Conservation (phyloP, 2,113 vertebrate species). For the Mohoua ochrocephala region DNA sequence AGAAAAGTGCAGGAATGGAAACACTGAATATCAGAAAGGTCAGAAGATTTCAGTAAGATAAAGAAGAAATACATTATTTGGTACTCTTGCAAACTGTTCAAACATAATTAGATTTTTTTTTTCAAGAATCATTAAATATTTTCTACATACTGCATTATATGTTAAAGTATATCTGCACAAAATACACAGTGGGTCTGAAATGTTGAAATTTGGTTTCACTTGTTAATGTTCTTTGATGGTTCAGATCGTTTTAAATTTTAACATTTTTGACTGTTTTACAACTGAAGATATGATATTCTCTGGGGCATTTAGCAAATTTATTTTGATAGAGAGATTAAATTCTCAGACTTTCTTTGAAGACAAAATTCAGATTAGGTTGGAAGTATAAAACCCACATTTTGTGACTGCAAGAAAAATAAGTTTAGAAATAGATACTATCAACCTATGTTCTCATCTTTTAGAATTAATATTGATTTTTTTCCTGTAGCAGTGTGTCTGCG, state of each 20-base stretch:
- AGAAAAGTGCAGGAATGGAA: neutral
- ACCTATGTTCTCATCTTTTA: slow-evolving; percentile 36
- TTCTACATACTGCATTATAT: neutral
- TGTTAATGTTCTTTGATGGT: neutral
- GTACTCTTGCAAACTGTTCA: neutral
- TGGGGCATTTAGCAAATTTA: neutral
- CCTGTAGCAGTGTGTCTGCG: slow-evolving; percentile 10
- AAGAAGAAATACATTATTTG: neutral
- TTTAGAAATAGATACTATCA: neutral
- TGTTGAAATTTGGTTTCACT: neutral
- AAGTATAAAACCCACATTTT: neutral
- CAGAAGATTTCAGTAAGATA: neutral
- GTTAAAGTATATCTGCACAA: neutral
- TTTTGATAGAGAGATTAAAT: neutral
- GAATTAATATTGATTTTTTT: slow-evolving; percentile 65
- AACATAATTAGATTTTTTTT: neutral
- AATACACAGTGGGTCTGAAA: neutral
- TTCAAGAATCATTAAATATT: neutral
- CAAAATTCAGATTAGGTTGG: neutral
- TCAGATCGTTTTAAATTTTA: neutral
- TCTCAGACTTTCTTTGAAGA: neutral
- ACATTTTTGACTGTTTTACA: neutral
- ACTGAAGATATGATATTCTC: neutral
- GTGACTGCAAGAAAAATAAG: slow-evolving; percentile 17
- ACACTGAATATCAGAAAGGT: neutral